phyloP scores from a whole-genome alignment of 1,140 invertebrate genomes.

The Euglossa dilemma region DNA sequence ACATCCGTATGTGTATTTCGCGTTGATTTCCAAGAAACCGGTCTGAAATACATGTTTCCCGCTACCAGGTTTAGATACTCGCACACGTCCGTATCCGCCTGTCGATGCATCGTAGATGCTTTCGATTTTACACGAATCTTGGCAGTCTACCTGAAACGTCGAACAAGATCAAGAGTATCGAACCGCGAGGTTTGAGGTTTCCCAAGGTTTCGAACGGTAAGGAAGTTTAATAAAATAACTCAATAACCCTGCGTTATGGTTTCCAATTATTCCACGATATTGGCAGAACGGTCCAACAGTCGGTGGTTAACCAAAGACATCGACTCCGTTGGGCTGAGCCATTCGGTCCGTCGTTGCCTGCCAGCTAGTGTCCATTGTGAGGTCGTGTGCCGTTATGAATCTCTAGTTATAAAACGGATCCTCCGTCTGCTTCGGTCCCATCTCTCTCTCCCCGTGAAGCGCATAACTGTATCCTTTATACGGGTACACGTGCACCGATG shows the following conservation, averaged over 20 bases:
- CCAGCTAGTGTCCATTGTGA: slow-evolving; percentile 66
- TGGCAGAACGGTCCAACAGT: neutral
- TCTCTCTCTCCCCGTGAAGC: slow-evolving; percentile 51
- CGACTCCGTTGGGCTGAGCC: slow-evolving; percentile 45
- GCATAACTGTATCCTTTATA: slow-evolving; percentile 73
- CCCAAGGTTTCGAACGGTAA: no score
- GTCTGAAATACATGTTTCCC: slow-evolving; percentile 16
- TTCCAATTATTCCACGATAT: no score
- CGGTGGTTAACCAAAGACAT: slow-evolving; percentile 33
- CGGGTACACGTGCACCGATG: slow-evolving; percentile 54
- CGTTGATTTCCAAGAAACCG: slow-evolving; percentile 17
- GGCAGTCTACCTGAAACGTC: neutral
- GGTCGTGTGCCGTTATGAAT: slow-evolving; percentile 74
- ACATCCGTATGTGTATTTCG: neutral
- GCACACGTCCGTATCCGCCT: neutral
- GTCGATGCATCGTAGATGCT: neutral
- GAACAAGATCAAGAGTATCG: no score
- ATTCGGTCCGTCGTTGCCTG: slow-evolving; percentile 42
- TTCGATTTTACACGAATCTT: slow-evolving; percentile 16
- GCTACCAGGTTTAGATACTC: neutral
- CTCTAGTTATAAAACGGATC: slow-evolving; percentile 72
- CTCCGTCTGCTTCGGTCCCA: slow-evolving; percentile 52
- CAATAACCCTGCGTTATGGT: neutral
- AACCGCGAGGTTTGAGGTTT: neutral
- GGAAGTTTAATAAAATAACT: neutral